Percentiles rank a stretch among this genome's conserved stretches.
These are phyloP conservation scores for Papilio polyxenes DNA, from an alignment of 1,140 invertebrate genomes.

Conservation along the genomic window DNA sequence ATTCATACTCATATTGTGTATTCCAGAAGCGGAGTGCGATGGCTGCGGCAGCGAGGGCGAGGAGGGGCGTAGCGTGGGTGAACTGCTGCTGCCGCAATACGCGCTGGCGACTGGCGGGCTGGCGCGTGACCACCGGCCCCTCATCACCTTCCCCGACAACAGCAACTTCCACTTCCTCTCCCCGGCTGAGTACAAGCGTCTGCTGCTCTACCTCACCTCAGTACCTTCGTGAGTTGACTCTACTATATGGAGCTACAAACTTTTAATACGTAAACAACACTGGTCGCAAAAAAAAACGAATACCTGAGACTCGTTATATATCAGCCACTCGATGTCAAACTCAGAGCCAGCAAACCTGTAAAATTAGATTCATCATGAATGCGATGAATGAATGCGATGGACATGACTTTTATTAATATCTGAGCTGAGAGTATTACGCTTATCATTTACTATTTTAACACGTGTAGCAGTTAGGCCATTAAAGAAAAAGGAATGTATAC, in stretches of 20 bases:
- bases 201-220: constrained; percentile 96
- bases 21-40: constrained; percentile 79
- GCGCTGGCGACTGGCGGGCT: constrained; percentile 95
- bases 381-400: not conserved
- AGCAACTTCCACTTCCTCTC: constrained; percentile 91
- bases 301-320: no score
- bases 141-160: constrained; percentile 96
- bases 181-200: constrained; percentile 93
- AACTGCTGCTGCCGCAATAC: constrained; percentile 92
- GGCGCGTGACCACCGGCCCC: constrained; percentile 93
- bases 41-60: constrained; percentile 69
- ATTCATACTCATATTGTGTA: not conserved
- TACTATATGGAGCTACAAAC: not conserved
- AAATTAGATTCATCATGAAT: no score
- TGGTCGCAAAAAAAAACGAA: no score
- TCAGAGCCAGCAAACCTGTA: not conserved
- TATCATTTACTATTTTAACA: not conserved
- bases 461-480: not conserved
- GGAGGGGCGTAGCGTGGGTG: constrained; percentile 84
- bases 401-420: not conserved
- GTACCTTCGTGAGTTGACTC: constrained; percentile 91
- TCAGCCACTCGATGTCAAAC: not conserved
- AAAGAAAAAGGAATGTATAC: not conserved
- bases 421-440: constrained; percentile 24
- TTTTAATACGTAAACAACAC: not conserved